These are phyloP conservation scores for Syngnathus typhle DNA, from an alignment of 2,113 vertebrate species.

Conservation along the genomic window DNA sequence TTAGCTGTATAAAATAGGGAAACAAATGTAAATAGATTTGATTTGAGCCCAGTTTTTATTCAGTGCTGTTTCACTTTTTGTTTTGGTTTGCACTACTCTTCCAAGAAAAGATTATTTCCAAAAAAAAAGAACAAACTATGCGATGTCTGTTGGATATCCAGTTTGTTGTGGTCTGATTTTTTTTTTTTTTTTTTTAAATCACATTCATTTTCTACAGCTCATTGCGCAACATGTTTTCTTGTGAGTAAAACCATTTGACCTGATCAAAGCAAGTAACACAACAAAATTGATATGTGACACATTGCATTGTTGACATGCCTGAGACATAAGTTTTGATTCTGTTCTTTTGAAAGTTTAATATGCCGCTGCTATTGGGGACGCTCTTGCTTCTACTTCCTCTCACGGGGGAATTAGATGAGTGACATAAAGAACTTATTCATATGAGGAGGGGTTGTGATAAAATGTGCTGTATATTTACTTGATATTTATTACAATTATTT, in stretches of 20 bases:
- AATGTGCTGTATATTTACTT: slow-evolving; percentile 87
- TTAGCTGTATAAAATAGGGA: slow-evolving; percentile 56
- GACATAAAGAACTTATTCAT: slow-evolving; percentile 64
- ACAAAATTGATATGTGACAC: slow-evolving; percentile 25
- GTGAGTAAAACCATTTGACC: slow-evolving; percentile 57
- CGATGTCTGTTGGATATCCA: slow-evolving; percentile 59
- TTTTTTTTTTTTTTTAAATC: slow-evolving; percentile 49
- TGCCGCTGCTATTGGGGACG: slow-evolving; percentile 73
- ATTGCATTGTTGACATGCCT: slow-evolving; percentile 38
- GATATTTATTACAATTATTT: slow-evolving; percentile 99
- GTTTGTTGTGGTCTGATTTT: slow-evolving; percentile 60
- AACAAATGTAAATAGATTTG: slow-evolving; percentile 64
- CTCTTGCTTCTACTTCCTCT: slow-evolving; percentile 54
- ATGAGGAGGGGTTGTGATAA: slow-evolving; percentile 68
- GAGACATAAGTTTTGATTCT: slow-evolving; percentile 43
- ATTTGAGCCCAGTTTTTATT: slow-evolving; percentile 55
- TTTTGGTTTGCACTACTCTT: slow-evolving; percentile 61
- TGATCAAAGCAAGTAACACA: slow-evolving; percentile 42
- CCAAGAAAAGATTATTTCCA: slow-evolving; percentile 40
- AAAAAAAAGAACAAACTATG: slow-evolving; percentile 37
- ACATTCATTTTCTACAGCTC: slow-evolving; percentile 59
- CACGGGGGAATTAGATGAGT: slow-evolving; percentile 38
- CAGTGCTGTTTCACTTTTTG: slow-evolving; percentile 54
- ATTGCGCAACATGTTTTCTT: slow-evolving; percentile 67
- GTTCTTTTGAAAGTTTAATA: slow-evolving; percentile 55